Conservation (phyloP, 2,888 invertebrate species). For the Caenorhabditis uteleia region DNA sequence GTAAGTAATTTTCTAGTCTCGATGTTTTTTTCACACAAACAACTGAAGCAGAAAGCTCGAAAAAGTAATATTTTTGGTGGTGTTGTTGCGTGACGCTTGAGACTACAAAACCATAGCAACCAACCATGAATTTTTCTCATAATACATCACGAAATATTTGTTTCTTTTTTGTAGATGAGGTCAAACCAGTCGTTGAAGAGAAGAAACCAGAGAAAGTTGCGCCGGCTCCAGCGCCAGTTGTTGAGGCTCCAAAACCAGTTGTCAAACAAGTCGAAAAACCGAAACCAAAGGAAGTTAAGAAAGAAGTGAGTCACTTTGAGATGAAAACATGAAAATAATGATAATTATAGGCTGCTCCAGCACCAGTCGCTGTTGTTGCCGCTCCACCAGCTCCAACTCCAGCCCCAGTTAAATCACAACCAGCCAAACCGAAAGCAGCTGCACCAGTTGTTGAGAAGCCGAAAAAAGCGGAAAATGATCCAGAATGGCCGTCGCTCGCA, state of each 20-base stretch:
- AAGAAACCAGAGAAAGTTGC: slow-evolving; percentile 1
- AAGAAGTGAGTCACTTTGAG: slow-evolving; percentile 7
- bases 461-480: slow-evolving; percentile 17
- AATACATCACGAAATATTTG: neutral
- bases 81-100: neutral
- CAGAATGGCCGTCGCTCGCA: slow-evolving; percentile 48
- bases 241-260: slow-evolving; percentile 10
- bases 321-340: neutral
- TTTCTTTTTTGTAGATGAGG: neutral
- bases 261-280: slow-evolving; percentile 18
- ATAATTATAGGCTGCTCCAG: neutral
- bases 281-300: slow-evolving; percentile 16
- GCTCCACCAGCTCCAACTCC: slow-evolving; percentile 3
- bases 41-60: slow-evolving; percentile 3
- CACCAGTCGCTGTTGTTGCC: neutral
- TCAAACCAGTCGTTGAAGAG: slow-evolving; percentile 1
- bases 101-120: too few relatives aligned
- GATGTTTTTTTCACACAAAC: neutral
- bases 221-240: slow-evolving; percentile 5
- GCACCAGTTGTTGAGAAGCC: slow-evolving; percentile 2
- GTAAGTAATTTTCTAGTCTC: slow-evolving; percentile 8
- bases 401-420: slow-evolving; percentile 1
- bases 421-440: neutral
- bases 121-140: too few relatives aligned
- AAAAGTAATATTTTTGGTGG: slow-evolving; percentile 4